Conservation (phyloP, 2,797 vertebrate species). For the Tokudaia muenninki region DNA sequence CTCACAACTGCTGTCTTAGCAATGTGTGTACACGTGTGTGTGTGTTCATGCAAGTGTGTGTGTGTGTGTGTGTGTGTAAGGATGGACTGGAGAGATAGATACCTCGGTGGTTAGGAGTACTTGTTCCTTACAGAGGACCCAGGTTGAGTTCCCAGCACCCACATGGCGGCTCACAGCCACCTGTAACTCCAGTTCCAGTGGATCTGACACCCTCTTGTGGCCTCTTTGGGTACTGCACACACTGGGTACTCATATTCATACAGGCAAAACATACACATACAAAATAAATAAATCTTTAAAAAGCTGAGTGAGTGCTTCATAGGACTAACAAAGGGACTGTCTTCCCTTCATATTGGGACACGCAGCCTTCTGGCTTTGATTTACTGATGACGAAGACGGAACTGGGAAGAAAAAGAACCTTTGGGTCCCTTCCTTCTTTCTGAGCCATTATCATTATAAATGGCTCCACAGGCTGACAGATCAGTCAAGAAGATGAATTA, state of each 20-base stretch:
- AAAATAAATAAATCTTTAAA: neutral
- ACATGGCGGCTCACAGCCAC: too few species aligned
- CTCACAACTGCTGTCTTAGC: too few species aligned
- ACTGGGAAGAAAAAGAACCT: neutral
- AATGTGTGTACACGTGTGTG: accelerated
- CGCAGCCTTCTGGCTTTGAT: neutral
- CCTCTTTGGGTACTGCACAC: too few species aligned
- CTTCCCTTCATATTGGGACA: neutral
- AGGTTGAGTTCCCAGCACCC: neutral
- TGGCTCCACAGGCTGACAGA: neutral
- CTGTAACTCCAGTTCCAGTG: too few species aligned
- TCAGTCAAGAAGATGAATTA: too few species aligned
- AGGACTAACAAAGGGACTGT: neutral
- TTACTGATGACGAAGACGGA: neutral
- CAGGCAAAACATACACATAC: too few species aligned
- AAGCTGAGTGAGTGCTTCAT: neutral
- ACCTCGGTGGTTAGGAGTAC: neutral
- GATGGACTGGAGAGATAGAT: neutral
- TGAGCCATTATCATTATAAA: neutral
- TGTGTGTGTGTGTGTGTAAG: neutral
- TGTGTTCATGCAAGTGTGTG: neutral
- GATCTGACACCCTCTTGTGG: too few species aligned
- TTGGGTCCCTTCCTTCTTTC: neutral
- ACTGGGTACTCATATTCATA: too few species aligned
- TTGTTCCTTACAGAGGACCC: neutral